Evolutionary conservation across 2,113 vertebrate species (phyloP).

Genomic region (Baryphthengus martii): DNA sequence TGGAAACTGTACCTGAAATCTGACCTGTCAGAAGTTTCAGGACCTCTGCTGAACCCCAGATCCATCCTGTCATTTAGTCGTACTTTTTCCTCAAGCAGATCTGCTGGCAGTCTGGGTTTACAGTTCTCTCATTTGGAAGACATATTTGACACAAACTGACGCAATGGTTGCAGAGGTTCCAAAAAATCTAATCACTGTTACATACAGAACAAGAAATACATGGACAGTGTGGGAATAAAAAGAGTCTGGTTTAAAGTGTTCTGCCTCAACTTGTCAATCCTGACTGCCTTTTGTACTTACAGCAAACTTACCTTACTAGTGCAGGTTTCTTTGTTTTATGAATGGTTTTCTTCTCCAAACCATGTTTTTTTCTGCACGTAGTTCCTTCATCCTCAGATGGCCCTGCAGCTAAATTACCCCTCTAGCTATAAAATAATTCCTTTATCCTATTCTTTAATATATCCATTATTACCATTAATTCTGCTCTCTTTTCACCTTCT

Average conservation of each 20-base stretch:
- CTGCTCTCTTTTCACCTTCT: neutral
- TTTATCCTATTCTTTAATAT: neutral
- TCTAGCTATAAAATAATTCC: neutral
- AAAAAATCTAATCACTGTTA: neutral
- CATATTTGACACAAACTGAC: neutral
- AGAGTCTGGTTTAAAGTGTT: neutral
- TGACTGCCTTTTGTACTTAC: neutral
- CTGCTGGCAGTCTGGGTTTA: neutral
- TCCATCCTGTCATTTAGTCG: neutral
- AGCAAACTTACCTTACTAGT: neutral
- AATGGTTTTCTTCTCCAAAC: neutral
- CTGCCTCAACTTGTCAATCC: neutral
- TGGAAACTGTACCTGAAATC: neutral
- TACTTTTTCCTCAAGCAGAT: neutral
- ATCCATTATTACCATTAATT: neutral
- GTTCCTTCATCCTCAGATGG: neutral
- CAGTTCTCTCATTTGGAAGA: neutral
- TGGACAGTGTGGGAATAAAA: neutral
- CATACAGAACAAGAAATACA: neutral
- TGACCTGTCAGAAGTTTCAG: neutral
- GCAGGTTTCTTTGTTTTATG: neutral
- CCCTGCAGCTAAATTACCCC: neutral
- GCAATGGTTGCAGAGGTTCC: neutral
- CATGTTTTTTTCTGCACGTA: neutral
- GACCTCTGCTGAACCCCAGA: neutral